Conservation (phyloP, 30 jellyfish, hydroid and myxozoan genomes). For the Mastigias papua region DNA sequence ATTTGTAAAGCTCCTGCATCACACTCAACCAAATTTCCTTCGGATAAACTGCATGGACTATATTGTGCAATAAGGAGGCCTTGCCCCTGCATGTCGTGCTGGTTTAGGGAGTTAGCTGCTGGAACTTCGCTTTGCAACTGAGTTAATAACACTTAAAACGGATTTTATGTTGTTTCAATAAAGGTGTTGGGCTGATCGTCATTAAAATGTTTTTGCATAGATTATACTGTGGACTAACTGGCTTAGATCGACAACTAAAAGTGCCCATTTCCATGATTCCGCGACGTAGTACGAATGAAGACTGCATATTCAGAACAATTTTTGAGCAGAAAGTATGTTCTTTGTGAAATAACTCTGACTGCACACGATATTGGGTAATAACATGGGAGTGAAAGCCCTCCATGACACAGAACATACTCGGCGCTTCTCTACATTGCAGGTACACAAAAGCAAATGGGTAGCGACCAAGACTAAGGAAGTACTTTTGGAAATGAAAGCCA, state of each 20-base stretch:
- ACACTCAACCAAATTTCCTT: neutral
- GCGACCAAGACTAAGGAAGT: neutral
- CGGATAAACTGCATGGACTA: neutral
- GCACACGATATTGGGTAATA: no score
- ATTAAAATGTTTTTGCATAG: neutral
- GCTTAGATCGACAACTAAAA: neutral
- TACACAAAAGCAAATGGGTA: neutral
- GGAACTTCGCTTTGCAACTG: constrained; percentile 28
- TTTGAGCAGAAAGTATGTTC: no score
- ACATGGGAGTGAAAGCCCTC: no score
- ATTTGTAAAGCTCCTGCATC: neutral
- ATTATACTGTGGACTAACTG: neutral
- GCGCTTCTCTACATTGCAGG: no score
- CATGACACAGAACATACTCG: no score
- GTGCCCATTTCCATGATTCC: no score
- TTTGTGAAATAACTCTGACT: no score
- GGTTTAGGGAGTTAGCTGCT: constrained; percentile 4
- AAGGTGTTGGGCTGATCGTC: neutral
- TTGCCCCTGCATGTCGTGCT: neutral
- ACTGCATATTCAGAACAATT: no score
- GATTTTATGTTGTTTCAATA: constrained; percentile 7
- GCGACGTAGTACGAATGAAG: no score
- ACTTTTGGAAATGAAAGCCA: no score
- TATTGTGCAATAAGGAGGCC: constrained; percentile 28
- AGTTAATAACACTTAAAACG: constrained; percentile 18